phyloP scores from a whole-genome alignment of 2,888 invertebrate species.

The Diplazon laetatorius region DNA sequence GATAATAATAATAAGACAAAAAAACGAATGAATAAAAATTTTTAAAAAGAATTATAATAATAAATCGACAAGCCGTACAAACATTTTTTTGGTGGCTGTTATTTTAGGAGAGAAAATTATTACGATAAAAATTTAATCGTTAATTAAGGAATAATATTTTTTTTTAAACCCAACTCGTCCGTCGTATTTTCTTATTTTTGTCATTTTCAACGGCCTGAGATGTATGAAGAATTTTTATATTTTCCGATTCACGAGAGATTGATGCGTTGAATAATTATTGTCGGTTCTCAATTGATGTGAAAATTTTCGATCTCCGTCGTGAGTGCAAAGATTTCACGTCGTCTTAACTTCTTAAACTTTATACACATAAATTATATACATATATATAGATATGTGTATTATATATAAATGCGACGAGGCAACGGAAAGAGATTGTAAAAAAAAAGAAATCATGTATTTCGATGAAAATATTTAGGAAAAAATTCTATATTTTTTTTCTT shows the following conservation, averaged over 20 bases:
- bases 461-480: too few relatives aligned
- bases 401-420: too few relatives aligned
- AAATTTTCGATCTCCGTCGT: too few relatives aligned
- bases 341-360: too few relatives aligned
- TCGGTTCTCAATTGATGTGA: constrained; percentile 44
- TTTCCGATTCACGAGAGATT: constrained; percentile 43
- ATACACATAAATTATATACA: too few relatives aligned
- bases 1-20: constrained; percentile 30
- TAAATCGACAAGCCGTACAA: constrained; percentile 51
- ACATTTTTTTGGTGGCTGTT: constrained; percentile 59
- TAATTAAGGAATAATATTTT: constrained; percentile 72
- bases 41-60: too few relatives aligned
- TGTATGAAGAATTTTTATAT: constrained; percentile 32
- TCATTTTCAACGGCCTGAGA: constrained; percentile 70
- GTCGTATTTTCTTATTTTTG: constrained; percentile 73
- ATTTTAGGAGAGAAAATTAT: constrained; percentile 55
- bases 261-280: constrained; percentile 18
- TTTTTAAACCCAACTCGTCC: constrained; percentile 72
- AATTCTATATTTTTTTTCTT: constrained; percentile 24
- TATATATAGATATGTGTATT: too few relatives aligned
- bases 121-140: constrained; percentile 48
- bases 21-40: too few relatives aligned
- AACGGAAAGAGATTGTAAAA: too few relatives aligned
- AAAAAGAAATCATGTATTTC: too few relatives aligned
- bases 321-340: too few relatives aligned